Base-by-base conservation (phyloP, 2,797 vertebrate genomes). In the Tarsius wallacei region DNA sequence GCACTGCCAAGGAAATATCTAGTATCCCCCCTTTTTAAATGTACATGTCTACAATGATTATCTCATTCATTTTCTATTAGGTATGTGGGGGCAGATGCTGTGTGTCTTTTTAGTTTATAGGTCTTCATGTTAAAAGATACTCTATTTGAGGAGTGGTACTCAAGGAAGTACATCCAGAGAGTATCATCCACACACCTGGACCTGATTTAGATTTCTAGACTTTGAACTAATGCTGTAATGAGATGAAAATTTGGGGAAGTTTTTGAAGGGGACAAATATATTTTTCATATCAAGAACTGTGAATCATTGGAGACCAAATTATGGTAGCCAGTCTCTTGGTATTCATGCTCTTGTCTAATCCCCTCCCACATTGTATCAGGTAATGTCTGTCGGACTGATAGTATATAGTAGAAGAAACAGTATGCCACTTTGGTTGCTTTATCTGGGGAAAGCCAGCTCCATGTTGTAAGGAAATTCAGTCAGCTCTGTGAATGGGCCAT, bases 251-350 rank as follows among this genome's bases (percentile, higher is more conserved):
- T 81, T 86, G 49, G 22, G 57, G n/a, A 10, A 42, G 13, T 2
- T 82, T 83, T 33, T 70, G 33, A 70, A 87, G 33, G 73, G 53
- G 10, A 33, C 87, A 26, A 71, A 49, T 78, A 3, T 86, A 81
- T 66, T 96, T 84, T 91, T 49, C 73, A 42, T 64, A 87, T 26
- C 57, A 64, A 94, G 87, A 36, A 83, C 13, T n/a, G 22, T 77
- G 68, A 83, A 28, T 83, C 61, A 49, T 63, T n/a, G 28, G 78
- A 63, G 47, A 47, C 19, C 24, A 77, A 42, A 91, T 26, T 83
- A 11, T 87, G 47, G 17, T 82, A 88, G 42, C 71, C 78, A 63
- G 59, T 6, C 64, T 70, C 63, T 11, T 26, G 9, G 63, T 84
- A 78, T 77, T 77, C 36, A 59, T 24, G 17, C n/a, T 77, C 19